These are phyloP conservation scores for Melitaea cinxia DNA, from an alignment of 1,140 invertebrate genomes.

Conservation along the genomic window DNA sequence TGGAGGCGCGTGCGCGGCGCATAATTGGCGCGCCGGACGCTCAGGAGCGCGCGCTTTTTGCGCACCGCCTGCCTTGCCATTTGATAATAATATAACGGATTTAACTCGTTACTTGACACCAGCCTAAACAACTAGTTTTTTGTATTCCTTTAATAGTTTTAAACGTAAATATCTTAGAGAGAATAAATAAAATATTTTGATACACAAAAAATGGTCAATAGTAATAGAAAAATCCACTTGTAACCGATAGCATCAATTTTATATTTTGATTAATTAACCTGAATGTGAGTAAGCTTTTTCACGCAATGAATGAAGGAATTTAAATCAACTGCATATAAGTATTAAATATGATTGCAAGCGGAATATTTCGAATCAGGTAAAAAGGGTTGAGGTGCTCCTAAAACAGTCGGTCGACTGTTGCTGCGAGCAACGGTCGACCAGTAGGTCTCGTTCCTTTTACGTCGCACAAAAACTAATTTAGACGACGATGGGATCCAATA, in stretches of 20 bases:
- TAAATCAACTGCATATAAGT: not conserved
- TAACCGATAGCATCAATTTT: not conserved
- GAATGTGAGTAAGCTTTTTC: not conserved
- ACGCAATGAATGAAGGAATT: not conserved
- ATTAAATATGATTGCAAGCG: constrained; percentile 8
- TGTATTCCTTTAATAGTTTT: not conserved
- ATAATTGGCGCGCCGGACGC: constrained; percentile 72
- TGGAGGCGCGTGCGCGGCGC: constrained; percentile 75
- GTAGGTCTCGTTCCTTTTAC: constrained; percentile 56
- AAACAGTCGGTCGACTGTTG: constrained; percentile 63
- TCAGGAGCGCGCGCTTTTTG: constrained; percentile 55
- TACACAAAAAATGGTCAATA: not conserved
- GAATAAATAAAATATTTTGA: not conserved
- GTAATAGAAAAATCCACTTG: not conserved
- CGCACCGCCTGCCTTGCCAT: constrained; percentile 30
- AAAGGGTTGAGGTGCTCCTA: constrained; percentile 50
- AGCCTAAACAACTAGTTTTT: not conserved
- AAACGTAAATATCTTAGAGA: not conserved
- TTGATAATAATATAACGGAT: constrained; percentile 46
- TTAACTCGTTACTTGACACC: constrained; percentile 28
- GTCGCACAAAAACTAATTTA: constrained; percentile 72
- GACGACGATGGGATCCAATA: constrained; percentile 70
- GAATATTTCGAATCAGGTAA: constrained; percentile 53
- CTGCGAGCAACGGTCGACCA: constrained; percentile 71
- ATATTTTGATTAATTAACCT: not conserved